These are phyloP conservation scores for Lemur catta DNA, from an alignment of 2,797 vertebrate genomes.

Conservation along the genomic window DNA sequence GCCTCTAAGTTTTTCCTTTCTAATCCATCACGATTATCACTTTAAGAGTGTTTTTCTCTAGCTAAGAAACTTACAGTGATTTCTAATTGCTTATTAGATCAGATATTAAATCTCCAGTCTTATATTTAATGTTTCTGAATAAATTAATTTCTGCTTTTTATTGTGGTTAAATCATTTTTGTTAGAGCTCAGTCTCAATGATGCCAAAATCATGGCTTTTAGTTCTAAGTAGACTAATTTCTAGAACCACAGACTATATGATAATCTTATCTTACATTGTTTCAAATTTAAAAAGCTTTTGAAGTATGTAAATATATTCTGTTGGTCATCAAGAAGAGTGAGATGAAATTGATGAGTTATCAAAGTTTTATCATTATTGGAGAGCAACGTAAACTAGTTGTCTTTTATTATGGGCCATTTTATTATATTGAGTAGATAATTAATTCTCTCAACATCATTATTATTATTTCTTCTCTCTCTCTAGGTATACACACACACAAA, in stretches of 20 bases:
- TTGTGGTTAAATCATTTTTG: constrained; percentile 1
- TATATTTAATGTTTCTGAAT: not conserved
- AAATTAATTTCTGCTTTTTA: not conserved
- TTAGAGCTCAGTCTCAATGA: not conserved
- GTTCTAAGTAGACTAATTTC: not conserved
- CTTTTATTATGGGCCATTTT: not conserved
- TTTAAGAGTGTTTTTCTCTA: not conserved
- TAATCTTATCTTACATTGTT: not conserved
- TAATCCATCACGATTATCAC: not conserved
- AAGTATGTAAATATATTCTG: not conserved
- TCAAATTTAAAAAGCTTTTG: not conserved
- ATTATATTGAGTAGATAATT: constrained; percentile 14
- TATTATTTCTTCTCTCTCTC: not conserved
- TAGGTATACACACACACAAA: not conserved
- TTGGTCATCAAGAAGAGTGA: constrained; percentile 1
- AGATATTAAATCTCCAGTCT: not conserved
- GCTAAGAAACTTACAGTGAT: not conserved
- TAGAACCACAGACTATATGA: not conserved
- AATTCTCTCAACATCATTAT: not conserved
- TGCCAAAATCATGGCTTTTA: not conserved
- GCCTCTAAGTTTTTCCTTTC: not conserved
- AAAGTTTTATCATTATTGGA: not conserved
- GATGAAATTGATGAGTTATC: not conserved
- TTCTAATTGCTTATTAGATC: not conserved
- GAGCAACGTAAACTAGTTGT: not conserved